Conservation (phyloP, 2,888 invertebrate genomes). For the Syrphus vitripennis region DNA sequence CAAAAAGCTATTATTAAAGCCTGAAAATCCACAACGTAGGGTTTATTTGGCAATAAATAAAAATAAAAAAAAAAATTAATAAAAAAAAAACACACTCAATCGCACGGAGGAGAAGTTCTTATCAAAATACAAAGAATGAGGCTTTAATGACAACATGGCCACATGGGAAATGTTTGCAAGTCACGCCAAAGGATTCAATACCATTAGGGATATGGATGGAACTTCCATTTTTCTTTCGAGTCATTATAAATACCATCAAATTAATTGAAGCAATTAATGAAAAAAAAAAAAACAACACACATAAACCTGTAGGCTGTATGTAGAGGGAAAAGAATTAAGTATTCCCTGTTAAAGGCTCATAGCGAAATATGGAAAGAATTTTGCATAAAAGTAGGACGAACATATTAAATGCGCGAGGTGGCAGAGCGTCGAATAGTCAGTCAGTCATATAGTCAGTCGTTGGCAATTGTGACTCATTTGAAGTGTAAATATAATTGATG, state of each 20-base stretch:
- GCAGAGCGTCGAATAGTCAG: too few relatives aligned
- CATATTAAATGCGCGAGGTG: neutral
- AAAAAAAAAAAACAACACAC: conserved; percentile 32
- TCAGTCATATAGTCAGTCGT: too few relatives aligned
- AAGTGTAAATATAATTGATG: conserved; percentile 11
- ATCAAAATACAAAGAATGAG: conserved; percentile 25
- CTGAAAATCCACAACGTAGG: neutral
- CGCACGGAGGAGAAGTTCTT: neutral
- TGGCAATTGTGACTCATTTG: neutral
- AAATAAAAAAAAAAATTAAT: neutral
- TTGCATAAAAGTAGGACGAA: neutral
- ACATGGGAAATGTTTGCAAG: conserved; percentile 47
- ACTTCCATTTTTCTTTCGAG: conserved; percentile 35
- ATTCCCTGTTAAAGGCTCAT: neutral
- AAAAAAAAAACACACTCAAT: neutral
- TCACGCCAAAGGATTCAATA: conserved; percentile 54
- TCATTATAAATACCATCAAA: conserved; percentile 58
- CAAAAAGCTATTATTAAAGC: neutral
- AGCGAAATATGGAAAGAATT: neutral
- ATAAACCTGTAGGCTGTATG: too few relatives aligned
- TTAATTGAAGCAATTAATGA: conserved; percentile 61
- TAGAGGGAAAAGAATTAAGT: conserved; percentile 10
- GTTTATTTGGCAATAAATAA: conserved; percentile 6
- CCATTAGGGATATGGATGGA: conserved; percentile 32
- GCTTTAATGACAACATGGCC: conserved; percentile 16